Evolutionary conservation across 2,797 vertebrate species (phyloP), one percentile per base, ranked within the genome.

Genomic region (Echeneis naucrates): DNA sequence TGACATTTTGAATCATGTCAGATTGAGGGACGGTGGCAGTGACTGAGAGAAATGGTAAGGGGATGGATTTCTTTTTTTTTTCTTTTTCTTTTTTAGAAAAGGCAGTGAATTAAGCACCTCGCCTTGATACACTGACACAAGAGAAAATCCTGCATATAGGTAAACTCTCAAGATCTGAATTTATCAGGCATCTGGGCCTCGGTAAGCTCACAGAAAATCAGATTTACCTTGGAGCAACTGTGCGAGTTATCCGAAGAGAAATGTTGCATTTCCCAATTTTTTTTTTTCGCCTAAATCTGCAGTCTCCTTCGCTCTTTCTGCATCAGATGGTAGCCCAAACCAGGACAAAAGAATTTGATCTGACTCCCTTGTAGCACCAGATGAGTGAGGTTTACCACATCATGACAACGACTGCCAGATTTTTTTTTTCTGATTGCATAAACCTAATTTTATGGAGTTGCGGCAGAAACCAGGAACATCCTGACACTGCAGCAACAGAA

Each of bases 51-150:
- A 57, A 78, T 17, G 4, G 62, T 23, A 9, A 24, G 51, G 71
- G 71, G 79, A 80, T 44, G 62, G 76, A 82, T 26, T 50, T 32
- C 42, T 38, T 53, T 35, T 17, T 33, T 4, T 24, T 42, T 35
- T 16, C 12, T 27, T 54, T 6, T 35, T 57, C 37, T 24, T 35
- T 8, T 8, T 21, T 10, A 32, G 42, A 21, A 50, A 80, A 85
- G 83, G 87, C 85, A 85, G 86, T 77, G 56, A 79, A 85, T 55
- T 40, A 67, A 84, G 82, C 76, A 86, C 62, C 81, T 84, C 21
- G 17, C 66, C 67, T 80, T 38, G 30, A 77, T 58, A 72, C 62
- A 63, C 62, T 21, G 61, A 87, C 72, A 52, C 48, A 0, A 13
- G 33, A 73, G 38, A 51, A 64, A 60, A 59, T n/a, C 26, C 59